A percentile compares a stretch with the other conserved stretches of the same genome.
Conservation (phyloP, 1,140 invertebrate genomes). For the Prorops nasuta region DNA sequence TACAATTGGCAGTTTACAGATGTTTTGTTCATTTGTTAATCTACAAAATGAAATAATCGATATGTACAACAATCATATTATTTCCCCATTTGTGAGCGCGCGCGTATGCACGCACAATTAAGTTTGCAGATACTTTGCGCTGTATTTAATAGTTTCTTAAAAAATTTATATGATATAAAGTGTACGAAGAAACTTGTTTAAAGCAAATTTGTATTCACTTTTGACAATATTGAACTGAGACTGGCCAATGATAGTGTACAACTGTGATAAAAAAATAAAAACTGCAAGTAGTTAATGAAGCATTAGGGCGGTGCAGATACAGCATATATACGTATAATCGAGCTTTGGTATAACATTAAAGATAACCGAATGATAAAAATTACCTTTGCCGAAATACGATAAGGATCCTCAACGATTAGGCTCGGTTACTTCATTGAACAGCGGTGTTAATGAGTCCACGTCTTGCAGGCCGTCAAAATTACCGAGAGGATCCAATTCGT, state of each 20-base stretch:
- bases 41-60: slow-evolving; percentile 7
- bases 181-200: too few species aligned
- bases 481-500: slow-evolving; percentile 44
- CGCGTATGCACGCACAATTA: slow-evolving; percentile 5
- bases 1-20: slow-evolving; percentile 14
- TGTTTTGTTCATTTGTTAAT: slow-evolving; percentile 3
- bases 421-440: slow-evolving; percentile 53
- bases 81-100: too few species aligned
- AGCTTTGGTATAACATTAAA: slow-evolving; percentile 19
- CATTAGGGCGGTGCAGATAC: neutral
- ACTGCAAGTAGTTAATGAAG: neutral
- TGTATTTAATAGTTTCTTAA: too few species aligned
- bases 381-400: slow-evolving; percentile 5
- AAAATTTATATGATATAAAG: too few species aligned
- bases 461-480: slow-evolving; percentile 53
- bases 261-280: too few species aligned
- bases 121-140: too few species aligned
- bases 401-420: slow-evolving; percentile 40
- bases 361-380: slow-evolving; percentile 13
- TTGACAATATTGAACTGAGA: too few species aligned
- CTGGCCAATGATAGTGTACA: too few species aligned
- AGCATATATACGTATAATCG: slow-evolving; percentile 2
- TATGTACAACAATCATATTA: slow-evolving; percentile 1
- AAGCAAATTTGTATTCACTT: too few species aligned
- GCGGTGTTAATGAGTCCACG: slow-evolving; percentile 48